These are phyloP conservation scores for Odiellus spinosus DNA, from an alignment of 2,888 invertebrate species.

Conservation along the genomic window DNA sequence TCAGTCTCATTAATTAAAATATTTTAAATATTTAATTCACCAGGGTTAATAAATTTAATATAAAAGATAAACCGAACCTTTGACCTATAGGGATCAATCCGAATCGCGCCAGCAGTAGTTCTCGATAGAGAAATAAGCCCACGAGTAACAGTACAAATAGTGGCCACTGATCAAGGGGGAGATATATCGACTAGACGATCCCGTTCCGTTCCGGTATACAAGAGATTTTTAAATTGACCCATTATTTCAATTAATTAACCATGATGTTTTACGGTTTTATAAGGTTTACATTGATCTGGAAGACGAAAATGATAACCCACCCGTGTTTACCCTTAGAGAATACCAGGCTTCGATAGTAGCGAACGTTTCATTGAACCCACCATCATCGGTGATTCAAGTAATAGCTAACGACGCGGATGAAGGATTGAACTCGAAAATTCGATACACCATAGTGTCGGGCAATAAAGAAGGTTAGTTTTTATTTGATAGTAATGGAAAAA, in stretches of 20 bases:
- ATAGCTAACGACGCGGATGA: constrained; percentile 65
- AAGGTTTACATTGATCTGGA: constrained; percentile 33
- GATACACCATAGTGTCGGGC: constrained; percentile 52
- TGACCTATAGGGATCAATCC: constrained; percentile 50
- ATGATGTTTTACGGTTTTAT: background rate
- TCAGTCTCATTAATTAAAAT: too few relatives aligned
- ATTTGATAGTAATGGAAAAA: constrained; percentile 15
- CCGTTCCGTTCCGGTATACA: constrained; percentile 53
- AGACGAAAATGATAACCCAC: constrained; percentile 80
- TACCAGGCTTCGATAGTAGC: constrained; percentile 70
- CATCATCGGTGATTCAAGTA: constrained; percentile 51
- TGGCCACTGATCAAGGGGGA: constrained; percentile 57
- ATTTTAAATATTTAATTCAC: too few relatives aligned
- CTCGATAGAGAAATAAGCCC: constrained; percentile 60
- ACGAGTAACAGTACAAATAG: constrained; percentile 55
- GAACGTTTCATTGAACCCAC: constrained; percentile 56
- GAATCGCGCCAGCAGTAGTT: constrained; percentile 49
- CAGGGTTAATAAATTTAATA: too few relatives aligned
- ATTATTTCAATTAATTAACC: too few relatives aligned
- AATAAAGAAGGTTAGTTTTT: constrained; percentile 39
- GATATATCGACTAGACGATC: constrained; percentile 43
- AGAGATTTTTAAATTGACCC: background rate
- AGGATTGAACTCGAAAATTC: constrained; percentile 56
- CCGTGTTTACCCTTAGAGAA: constrained; percentile 55
- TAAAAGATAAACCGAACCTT: too few relatives aligned